phyloP scores from a whole-genome alignment of 2,888 invertebrate genomes.

The Galerucella nymphaeae region DNA sequence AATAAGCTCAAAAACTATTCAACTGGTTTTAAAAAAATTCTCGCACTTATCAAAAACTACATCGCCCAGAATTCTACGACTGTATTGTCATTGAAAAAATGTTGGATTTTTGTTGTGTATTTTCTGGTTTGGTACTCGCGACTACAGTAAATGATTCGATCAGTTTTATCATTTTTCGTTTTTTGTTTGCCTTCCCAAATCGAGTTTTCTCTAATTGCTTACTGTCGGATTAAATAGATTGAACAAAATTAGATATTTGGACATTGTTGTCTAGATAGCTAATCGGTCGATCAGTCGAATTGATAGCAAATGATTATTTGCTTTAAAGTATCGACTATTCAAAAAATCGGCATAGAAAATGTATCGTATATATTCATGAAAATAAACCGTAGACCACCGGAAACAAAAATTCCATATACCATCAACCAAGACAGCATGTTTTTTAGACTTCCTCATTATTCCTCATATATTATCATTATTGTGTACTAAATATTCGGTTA shows the following conservation, averaged over 20 bases:
- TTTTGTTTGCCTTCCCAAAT: conserved; percentile 25
- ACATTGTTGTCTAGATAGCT: conserved; percentile 28
- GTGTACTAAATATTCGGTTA: too few species aligned
- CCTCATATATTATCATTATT: too few species aligned
- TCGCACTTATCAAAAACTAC: too few species aligned
- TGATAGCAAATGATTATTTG: conserved; percentile 27
- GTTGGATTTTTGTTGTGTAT: background rate
- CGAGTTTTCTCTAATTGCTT: conserved; percentile 32
- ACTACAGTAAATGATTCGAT: conserved; percentile 10
- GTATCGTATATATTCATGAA: background rate
- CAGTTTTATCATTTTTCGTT: conserved; percentile 27
- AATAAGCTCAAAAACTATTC: too few species aligned
- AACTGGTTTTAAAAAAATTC: too few species aligned
- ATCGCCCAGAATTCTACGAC: too few species aligned
- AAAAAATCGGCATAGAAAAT: background rate
- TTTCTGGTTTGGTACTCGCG: background rate
- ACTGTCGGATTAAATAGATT: conserved; percentile 27
- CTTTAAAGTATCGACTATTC: conserved; percentile 7
- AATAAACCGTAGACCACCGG: too few species aligned
- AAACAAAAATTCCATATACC: too few species aligned
- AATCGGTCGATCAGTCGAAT: conserved; percentile 26
- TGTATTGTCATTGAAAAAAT: too few species aligned
- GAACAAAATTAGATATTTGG: conserved; percentile 30
- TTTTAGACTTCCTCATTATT: too few species aligned
- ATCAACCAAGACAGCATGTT: too few species aligned